phyloP scores from a whole-genome alignment of 2,888 invertebrate species.

The Teleiodes luculella region DNA sequence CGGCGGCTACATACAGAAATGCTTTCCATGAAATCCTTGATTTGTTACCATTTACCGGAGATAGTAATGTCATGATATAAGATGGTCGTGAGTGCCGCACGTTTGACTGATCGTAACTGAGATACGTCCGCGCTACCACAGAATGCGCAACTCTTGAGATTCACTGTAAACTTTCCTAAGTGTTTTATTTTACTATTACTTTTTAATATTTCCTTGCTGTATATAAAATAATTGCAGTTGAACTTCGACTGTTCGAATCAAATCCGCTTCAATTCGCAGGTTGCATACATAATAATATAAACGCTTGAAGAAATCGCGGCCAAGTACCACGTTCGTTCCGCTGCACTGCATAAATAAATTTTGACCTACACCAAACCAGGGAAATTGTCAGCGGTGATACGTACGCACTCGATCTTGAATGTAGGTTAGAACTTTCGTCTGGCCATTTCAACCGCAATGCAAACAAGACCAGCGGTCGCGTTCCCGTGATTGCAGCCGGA shows the following conservation, averaged over 20 bases:
- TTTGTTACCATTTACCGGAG: slow-evolving; percentile 43
- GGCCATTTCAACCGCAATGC: slow-evolving; percentile 62
- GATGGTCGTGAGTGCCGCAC: slow-evolving; percentile 41
- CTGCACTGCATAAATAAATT: slow-evolving; percentile 59
- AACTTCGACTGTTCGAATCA: slow-evolving; percentile 48
- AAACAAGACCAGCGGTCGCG: slow-evolving; percentile 68
- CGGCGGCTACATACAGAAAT: slow-evolving; percentile 31
- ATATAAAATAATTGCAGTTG: slow-evolving; percentile 41
- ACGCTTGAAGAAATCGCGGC: slow-evolving; percentile 34
- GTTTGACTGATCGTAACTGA: slow-evolving; percentile 40
- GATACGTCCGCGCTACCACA: slow-evolving; percentile 37
- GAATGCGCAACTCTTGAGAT: too few species aligned
- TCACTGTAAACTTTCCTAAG: neutral
- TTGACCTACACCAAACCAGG: slow-evolving; percentile 56
- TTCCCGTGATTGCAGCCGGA: slow-evolving; percentile 52
- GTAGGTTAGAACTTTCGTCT: slow-evolving; percentile 72
- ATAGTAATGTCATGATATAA: slow-evolving; percentile 49
- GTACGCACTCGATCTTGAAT: slow-evolving; percentile 56
- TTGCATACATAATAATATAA: slow-evolving; percentile 35
- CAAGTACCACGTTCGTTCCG: slow-evolving; percentile 67
- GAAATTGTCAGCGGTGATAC: slow-evolving; percentile 63
- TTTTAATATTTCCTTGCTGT: slow-evolving; percentile 2
- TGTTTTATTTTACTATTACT: neutral
- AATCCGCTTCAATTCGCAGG: slow-evolving; percentile 52
- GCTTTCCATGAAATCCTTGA: slow-evolving; percentile 46